Percentiles rank a stretch among this genome's conserved stretches.
Conservation (phyloP, 2,113 vertebrate species). For the Rhea pennata region DNA sequence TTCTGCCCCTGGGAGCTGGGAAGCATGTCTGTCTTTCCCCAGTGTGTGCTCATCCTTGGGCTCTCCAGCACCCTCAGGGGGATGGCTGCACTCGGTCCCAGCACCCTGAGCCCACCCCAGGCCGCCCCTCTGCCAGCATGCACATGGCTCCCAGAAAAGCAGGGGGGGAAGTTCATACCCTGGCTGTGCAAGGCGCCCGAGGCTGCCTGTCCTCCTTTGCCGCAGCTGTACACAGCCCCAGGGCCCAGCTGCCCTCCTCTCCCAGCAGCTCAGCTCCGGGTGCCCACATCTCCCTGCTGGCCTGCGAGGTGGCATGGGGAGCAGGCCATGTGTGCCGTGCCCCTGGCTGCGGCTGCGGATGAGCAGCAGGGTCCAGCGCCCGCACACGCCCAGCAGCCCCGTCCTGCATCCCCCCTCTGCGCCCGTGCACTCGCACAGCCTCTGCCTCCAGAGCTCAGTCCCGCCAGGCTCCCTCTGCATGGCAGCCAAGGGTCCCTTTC, state of each 20-base stretch:
- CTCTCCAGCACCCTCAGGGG: background rate
- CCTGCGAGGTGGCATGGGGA: background rate
- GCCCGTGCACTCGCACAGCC: background rate
- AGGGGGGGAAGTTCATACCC: background rate
- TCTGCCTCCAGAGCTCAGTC: background rate
- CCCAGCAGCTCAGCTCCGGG: accelerated
- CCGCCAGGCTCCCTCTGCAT: accelerated
- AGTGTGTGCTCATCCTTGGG: background rate
- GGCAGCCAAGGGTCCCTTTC: background rate
- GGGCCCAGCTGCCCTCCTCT: background rate
- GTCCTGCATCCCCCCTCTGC: background rate
- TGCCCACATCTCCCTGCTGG: background rate
- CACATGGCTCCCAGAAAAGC: accelerated
- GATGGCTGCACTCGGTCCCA: background rate
- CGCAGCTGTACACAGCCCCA: background rate
- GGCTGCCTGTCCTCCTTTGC: background rate
- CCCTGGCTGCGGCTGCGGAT: background rate
- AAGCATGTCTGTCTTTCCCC: background rate
- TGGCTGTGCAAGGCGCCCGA: background rate
- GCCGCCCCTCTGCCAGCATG: background rate
- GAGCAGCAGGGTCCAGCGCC: background rate
- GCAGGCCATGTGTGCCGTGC: background rate
- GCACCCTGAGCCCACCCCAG: background rate
- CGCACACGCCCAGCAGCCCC: background rate
- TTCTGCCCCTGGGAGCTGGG: background rate